Base-by-base conservation (phyloP, 1,140 invertebrate species). In the Drosophila burlai region DNA sequence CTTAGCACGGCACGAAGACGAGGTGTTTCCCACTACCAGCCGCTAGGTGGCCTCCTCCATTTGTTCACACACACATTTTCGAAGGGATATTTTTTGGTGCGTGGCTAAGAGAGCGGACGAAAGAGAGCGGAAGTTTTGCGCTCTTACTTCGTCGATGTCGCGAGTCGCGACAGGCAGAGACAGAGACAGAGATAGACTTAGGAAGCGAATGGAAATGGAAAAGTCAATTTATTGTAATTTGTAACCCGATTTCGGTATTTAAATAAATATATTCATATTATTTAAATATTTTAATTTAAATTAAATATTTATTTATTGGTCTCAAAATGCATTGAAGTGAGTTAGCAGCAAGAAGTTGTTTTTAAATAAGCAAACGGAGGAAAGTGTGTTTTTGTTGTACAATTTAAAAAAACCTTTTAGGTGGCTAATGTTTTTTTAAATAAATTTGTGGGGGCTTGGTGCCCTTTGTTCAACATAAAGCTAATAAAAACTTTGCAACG, bases 21-120 rank as follows among this genome's bases (percentile, higher is more conserved):
- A 24, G 18, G 18, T 24, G 34, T 55, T 55, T 55, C 18, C 11
- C 21, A 5, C 15, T 55, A 15, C 21, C 34, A 38, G 24, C 52
- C 52, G 34, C 52, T 38, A 55, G 52, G 52, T 55, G 52, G 24
- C 52, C 52, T 55, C 9, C 18, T 3, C 8, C 5, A 24, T 16
- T 55, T 55, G 24, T 31, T 31, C 16, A 36, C 34, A 36, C 24
- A 24, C 24, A 24, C 24, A 24, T 24, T 24, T 24, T 4, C 34
- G 8, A 16, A 38, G 31, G 52, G 52, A 54, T 54, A 54, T 54
- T 54, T 54, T 54, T 36, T 21, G 18, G 2, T 21, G n/a, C 29
- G 31, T 36, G 18, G 3, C n/a, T 54, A 54, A 54, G 52, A 54
- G 52, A 54, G 52, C 7, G 31, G 18, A 13, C 52, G 7, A 21